Evolutionary conservation across 2,113 vertebrate species (phyloP).

Genomic region (Meles meles): DNA sequence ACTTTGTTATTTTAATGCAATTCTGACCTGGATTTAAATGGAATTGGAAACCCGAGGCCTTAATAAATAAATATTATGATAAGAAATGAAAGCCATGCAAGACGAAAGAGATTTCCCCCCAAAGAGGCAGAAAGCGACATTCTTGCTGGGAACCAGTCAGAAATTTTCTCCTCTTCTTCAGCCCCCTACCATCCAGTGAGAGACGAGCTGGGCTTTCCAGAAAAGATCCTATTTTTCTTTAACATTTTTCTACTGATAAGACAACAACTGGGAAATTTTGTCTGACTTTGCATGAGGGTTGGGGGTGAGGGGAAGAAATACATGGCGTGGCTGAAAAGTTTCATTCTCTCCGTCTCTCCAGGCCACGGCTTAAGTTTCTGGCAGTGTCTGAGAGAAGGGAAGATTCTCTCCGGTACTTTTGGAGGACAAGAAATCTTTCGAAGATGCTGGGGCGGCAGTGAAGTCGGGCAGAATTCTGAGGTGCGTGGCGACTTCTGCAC

Average conservation of each 20-base stretch:
- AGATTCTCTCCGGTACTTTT: neutral
- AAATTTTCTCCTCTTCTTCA: constrained; percentile 67
- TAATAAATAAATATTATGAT: constrained; percentile 91
- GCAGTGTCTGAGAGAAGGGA: constrained; percentile 4
- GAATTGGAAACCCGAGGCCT: constrained; percentile 86
- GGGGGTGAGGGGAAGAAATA: constrained; percentile 28
- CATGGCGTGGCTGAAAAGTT: constrained; percentile 48
- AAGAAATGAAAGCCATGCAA: constrained; percentile 87
- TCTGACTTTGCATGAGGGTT: constrained; percentile 61
- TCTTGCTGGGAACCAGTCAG: constrained; percentile 75
- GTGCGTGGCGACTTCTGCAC: constrained; percentile 6
- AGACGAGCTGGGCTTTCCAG: constrained; percentile 58
- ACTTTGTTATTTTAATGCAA: constrained; percentile 89
- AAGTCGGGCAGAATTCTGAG: neutral
- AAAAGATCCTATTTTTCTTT: constrained; percentile 72
- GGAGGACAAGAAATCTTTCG: constrained; percentile 6
- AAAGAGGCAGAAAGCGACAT: constrained; percentile 79
- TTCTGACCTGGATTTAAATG: constrained; percentile 87
- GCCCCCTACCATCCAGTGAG: constrained; percentile 66
- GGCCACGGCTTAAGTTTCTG: constrained; percentile 32
- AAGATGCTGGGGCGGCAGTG: constrained; percentile 10
- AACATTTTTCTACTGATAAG: constrained; percentile 75
- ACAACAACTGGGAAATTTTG: constrained; percentile 75
- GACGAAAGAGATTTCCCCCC: constrained; percentile 79
- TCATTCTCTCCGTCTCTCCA: constrained; percentile 11